A percentile compares a stretch with the other conserved stretches of the same genome.
Evolutionary conservation across 1,140 invertebrate species (phyloP).

Genomic region (Adoxophyes honmai): DNA sequence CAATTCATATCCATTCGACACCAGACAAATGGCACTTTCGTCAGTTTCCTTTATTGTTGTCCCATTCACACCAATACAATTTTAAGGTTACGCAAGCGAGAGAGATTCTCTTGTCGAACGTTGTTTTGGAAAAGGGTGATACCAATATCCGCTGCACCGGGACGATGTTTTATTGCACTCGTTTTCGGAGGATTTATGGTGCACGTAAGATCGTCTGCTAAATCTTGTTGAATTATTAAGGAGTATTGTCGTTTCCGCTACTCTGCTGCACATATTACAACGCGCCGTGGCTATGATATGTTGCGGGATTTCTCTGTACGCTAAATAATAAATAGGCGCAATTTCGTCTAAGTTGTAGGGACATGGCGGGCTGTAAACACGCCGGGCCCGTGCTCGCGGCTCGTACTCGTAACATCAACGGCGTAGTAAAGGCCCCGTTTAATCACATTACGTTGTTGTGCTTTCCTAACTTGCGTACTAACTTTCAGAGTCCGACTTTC

Average conservation of each 20-base stretch:
- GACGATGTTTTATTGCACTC: slow-evolving; percentile 9
- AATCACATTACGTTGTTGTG: neutral
- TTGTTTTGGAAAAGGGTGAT: slow-evolving; percentile 2
- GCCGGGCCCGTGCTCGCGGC: neutral
- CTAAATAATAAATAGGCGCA: slow-evolving; percentile 9
- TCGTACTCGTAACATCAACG: neutral
- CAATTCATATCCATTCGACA: slow-evolving; percentile 4
- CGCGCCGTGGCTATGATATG: neutral
- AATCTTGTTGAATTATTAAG: slow-evolving; percentile 10
- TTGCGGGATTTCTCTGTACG: neutral
- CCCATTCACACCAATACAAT: slow-evolving; percentile 1
- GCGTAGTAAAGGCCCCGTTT: slow-evolving; percentile 3
- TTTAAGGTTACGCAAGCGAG: neutral
- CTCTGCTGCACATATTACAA: neutral
- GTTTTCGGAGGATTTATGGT: neutral
- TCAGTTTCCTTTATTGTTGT: neutral
- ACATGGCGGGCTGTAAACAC: neutral
- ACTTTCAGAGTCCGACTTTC: too few species aligned
- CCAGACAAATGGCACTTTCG: slow-evolving; percentile 5
- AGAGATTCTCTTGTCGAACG: neutral
- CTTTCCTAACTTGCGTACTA: too few species aligned
- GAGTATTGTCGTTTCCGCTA: neutral
- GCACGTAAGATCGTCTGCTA: neutral
- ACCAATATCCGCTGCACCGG: neutral
- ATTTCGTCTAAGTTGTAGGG: neutral